A percentile compares a stretch with the other conserved stretches of the same genome.
Conservation (phyloP, 2,113 vertebrate genomes). For the Polypterus bichir region DNA sequence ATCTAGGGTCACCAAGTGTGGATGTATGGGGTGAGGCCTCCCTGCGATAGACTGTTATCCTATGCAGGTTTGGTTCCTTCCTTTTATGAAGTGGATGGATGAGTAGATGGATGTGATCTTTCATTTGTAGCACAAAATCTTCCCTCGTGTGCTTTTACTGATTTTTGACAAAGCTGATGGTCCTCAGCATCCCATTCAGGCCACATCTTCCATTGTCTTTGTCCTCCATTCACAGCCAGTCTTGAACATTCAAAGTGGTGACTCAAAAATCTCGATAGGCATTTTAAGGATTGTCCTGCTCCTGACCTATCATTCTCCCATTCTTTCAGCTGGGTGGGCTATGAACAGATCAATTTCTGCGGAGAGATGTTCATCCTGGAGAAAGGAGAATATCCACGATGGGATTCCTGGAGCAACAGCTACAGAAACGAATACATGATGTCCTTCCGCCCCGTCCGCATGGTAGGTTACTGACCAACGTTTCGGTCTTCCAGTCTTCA, state of each 20-base stretch:
- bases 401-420: conserved; percentile 68
- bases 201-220: background rate
- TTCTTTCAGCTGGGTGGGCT: conserved; percentile 50
- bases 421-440: conserved; percentile 62
- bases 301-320: background rate
- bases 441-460: conserved; percentile 61
- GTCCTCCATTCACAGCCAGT: background rate
- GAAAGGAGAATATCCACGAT: conserved; percentile 65
- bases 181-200: too few relatives aligned
- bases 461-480: conserved; percentile 33
- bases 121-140: too few relatives aligned
- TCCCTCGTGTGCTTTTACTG: too few relatives aligned
- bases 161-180: too few relatives aligned
- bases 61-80: too few relatives aligned
- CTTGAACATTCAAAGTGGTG: background rate
- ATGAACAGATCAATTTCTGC: conserved; percentile 65
- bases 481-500: background rate
- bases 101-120: too few relatives aligned
- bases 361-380: conserved; percentile 70
- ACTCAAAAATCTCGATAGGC: background rate
- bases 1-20: too few relatives aligned
- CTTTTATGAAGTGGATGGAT: too few relatives aligned
- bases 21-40: too few relatives aligned
- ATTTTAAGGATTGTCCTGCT: background rate
- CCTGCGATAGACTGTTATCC: too few relatives aligned